Percentiles rank a stretch among this genome's conserved stretches.
phyloP scores from a whole-genome alignment of 2,113 vertebrate species.

The Cariama cristata region DNA sequence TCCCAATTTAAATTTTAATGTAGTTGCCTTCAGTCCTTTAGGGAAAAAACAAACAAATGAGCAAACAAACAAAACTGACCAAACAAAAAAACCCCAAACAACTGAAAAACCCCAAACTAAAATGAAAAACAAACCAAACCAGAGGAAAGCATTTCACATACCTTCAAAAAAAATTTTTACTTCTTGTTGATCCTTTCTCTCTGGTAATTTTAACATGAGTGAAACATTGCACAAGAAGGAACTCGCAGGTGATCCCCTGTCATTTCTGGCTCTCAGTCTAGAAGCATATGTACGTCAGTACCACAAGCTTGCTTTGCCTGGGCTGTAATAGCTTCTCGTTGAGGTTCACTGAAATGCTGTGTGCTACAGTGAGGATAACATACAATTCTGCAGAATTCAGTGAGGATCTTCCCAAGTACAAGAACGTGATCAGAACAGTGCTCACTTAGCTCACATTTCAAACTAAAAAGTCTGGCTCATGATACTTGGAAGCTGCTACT shows the following conservation, averaged over 20 bases:
- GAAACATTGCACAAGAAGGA: background rate
- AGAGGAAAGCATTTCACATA: background rate
- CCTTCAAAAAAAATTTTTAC: background rate
- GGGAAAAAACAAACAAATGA: background rate
- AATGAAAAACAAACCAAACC: background rate
- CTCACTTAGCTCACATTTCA: background rate
- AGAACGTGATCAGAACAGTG: background rate
- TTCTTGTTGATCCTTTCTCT: background rate
- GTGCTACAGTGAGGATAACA: background rate
- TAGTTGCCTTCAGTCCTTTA: background rate
- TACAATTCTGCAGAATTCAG: background rate
- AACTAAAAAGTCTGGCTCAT: background rate
- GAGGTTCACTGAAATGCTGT: background rate
- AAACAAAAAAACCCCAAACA: background rate
- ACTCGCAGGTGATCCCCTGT: background rate
- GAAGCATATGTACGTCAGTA: rapidly evolving
- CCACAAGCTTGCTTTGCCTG: background rate
- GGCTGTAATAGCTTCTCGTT: background rate
- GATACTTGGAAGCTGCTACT: background rate
- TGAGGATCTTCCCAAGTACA: background rate
- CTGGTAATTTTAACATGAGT: background rate
- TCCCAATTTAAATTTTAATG: background rate
- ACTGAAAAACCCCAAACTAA: background rate
- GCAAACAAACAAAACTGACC: background rate
- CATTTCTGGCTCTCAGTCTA: background rate